Percentiles rank a stretch among this genome's conserved stretches.
Evolutionary conservation across 2,888 invertebrate genomes (phyloP).

Genomic region (Chaitophorus viminalis): DNA sequence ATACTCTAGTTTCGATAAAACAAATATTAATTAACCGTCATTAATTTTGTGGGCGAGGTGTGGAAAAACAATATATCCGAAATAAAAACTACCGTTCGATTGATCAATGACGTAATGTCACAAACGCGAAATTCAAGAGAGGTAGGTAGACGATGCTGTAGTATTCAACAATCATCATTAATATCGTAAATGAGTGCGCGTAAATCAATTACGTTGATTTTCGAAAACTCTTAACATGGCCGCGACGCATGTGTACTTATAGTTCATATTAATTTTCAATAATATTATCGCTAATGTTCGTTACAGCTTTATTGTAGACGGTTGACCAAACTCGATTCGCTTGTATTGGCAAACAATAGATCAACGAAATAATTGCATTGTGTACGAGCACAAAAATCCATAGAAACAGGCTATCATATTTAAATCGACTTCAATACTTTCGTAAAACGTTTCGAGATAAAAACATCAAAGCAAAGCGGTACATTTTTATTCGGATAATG

Average conservation of each 20-base stretch:
- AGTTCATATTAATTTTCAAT: too few species aligned
- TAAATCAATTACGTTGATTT: background rate
- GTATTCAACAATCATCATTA: conserved; percentile 4
- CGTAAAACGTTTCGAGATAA: background rate
- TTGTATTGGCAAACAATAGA: too few species aligned
- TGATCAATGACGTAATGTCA: background rate
- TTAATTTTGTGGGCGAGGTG: background rate
- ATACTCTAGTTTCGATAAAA: background rate
- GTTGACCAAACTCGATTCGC: too few species aligned
- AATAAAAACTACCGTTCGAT: background rate
- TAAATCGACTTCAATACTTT: background rate
- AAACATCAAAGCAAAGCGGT: background rate
- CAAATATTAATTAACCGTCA: conserved; percentile 13
- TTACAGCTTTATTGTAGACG: too few species aligned
- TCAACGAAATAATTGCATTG: background rate
- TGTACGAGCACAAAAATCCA: background rate
- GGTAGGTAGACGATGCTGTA: background rate
- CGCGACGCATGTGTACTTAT: too few species aligned
- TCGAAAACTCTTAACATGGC: background rate
- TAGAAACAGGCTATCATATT: background rate
- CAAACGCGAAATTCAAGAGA: conserved; percentile 4
- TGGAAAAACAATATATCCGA: background rate
- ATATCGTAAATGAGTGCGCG: background rate
- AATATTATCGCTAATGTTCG: too few species aligned
- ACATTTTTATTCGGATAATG: background rate